Conservation (phyloP, 2,888 invertebrate species). For the Drosophila silvestris region DNA sequence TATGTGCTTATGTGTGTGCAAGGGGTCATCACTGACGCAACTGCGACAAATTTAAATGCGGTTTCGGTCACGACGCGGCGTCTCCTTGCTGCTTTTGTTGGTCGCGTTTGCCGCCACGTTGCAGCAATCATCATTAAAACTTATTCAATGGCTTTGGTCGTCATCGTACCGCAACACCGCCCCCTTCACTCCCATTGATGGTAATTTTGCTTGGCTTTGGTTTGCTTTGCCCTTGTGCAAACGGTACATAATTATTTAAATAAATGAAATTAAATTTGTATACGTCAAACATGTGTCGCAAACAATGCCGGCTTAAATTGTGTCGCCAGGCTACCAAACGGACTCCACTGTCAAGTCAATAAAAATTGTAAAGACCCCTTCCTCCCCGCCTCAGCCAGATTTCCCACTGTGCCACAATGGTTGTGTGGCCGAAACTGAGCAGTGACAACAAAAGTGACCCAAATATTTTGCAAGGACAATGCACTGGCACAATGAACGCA, state of each 20-base stretch:
- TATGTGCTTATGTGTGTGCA: conserved; percentile 3
- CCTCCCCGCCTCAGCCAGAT: background rate
- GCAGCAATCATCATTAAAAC: conserved; percentile 82
- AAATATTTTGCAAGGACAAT: conserved; percentile 79
- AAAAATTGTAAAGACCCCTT: conserved; percentile 70
- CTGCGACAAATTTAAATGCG: conserved; percentile 82
- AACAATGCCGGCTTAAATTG: conserved; percentile 77
- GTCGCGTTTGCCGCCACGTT: conserved; percentile 68
- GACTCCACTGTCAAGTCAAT: conserved; percentile 72
- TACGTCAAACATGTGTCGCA: conserved; percentile 81
- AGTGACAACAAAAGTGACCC: conserved; percentile 79
- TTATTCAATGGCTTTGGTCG: conserved; percentile 74
- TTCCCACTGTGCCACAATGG: background rate
- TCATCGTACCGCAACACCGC: background rate
- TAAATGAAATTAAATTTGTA: conserved; percentile 82
- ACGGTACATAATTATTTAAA: conserved; percentile 77
- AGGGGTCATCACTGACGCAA: conserved; percentile 69
- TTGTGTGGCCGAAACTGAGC: conserved; percentile 65
- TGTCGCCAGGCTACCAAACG: conserved; percentile 37
- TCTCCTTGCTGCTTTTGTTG: conserved; percentile 26
- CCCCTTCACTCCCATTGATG: conserved; percentile 42
- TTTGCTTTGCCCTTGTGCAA: conserved; percentile 62
- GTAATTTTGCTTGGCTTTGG: conserved; percentile 55
- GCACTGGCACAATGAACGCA: conserved; percentile 70
- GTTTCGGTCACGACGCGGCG: conserved; percentile 56